phyloP scores from a whole-genome alignment of 2,888 invertebrate genomes.

The Limnephilus auricula region DNA sequence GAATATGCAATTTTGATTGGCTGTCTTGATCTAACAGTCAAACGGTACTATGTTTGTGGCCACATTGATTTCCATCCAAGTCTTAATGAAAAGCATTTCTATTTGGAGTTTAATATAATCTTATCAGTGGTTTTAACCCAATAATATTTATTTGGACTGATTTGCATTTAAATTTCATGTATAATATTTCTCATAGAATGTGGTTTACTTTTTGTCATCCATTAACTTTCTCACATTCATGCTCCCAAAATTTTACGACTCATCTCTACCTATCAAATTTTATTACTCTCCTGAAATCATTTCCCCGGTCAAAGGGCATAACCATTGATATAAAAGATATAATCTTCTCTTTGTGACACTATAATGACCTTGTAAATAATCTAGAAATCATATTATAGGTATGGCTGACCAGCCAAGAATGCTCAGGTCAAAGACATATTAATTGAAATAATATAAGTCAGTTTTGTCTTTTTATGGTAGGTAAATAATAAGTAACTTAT shows the following conservation, averaged over 20 bases:
- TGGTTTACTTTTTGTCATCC: background rate
- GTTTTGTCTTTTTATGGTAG: too few relatives aligned
- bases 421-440: background rate
- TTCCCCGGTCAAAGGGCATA: slow-evolving; percentile 28
- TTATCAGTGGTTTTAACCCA: too few relatives aligned
- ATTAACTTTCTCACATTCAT: background rate
- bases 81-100: too few relatives aligned
- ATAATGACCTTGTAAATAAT: background rate
- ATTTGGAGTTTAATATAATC: too few relatives aligned
- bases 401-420: background rate
- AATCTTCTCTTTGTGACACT: background rate
- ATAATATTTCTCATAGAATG: background rate
- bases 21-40: too few relatives aligned
- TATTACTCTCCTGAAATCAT: slow-evolving; percentile 39
- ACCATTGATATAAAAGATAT: background rate
- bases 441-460: background rate
- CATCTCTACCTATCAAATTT: slow-evolving; percentile 14
- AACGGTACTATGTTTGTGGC: too few relatives aligned
- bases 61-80: too few relatives aligned
- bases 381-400: background rate
- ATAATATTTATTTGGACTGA: background rate
- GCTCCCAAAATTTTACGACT: slow-evolving; percentile 5
- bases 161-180: background rate
- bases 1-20: too few relatives aligned
- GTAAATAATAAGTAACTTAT: too few relatives aligned